These are phyloP conservation scores for Lagorchestes hirsutus DNA, from an alignment of 2,797 vertebrate genomes.

Conservation along the genomic window DNA sequence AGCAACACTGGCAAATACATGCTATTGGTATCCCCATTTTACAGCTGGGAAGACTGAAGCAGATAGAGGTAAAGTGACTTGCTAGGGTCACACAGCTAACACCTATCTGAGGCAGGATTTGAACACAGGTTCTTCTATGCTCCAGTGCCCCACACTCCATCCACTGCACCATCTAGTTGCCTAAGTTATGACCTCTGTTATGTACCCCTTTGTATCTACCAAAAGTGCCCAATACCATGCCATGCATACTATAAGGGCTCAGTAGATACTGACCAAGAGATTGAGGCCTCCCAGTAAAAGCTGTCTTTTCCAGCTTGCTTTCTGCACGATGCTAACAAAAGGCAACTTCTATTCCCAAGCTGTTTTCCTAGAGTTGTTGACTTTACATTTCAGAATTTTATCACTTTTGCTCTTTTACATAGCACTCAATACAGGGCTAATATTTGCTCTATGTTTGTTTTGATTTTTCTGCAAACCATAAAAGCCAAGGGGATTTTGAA, in stretches of 20 bases:
- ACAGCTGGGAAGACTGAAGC: background rate
- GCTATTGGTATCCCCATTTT: background rate
- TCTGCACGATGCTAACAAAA: constrained; percentile 1
- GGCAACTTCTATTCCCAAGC: constrained; percentile 19
- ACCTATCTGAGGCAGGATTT: background rate
- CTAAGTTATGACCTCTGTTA: background rate
- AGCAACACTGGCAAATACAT: background rate
- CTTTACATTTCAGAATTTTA: constrained; percentile 29
- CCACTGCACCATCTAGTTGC: background rate
- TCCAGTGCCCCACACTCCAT: background rate
- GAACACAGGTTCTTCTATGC: background rate
- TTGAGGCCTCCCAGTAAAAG: background rate
- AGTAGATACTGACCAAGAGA: background rate
- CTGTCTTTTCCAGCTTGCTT: background rate
- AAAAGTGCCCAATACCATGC: background rate
- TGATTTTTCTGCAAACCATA: constrained; percentile 7
- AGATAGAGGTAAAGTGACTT: background rate
- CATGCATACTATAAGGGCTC: background rate
- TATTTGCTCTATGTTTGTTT: background rate
- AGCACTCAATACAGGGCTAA: background rate
- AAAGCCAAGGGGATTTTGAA: constrained; percentile 46
- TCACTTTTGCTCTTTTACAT: constrained; percentile 1
- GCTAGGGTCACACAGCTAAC: background rate
- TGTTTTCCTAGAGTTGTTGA: background rate
- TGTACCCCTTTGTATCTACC: background rate